A percentile compares a stretch with the other conserved stretches of the same genome.
phyloP scores from a whole-genome alignment of 2,888 invertebrate species.

The Sabatieria punctata region DNA sequence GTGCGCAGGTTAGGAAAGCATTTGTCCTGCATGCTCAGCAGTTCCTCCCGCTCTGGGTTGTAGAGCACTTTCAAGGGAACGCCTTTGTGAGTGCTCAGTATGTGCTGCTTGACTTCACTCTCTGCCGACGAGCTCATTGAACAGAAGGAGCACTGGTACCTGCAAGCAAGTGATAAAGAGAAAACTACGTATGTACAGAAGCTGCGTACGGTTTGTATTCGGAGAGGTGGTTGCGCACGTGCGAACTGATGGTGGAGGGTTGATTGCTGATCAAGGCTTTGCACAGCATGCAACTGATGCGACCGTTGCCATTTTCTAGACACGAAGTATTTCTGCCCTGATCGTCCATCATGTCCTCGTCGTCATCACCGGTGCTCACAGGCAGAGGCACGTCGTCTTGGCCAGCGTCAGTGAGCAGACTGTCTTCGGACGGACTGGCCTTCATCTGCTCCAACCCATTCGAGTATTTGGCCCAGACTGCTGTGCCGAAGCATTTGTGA shows the following conservation, averaged over 20 bases:
- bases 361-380: too few relatives aligned
- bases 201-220: slow-evolving; percentile 5
- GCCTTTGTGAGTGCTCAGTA: not conserved
- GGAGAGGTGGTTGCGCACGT: slow-evolving; percentile 2
- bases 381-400: too few relatives aligned
- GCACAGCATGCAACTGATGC: not conserved
- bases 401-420: too few relatives aligned
- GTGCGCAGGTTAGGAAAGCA: not conserved
- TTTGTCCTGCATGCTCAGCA: not conserved
- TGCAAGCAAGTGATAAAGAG: not conserved
- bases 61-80: not conserved
- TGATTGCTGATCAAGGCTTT: not conserved
- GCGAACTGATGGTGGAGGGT: not conserved
- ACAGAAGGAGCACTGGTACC: slow-evolving; percentile 7
- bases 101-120: slow-evolving; percentile 6
- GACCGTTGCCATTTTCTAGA: not conserved
- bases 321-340: not conserved
- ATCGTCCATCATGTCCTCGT: not conserved
- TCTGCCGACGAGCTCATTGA: not conserved
- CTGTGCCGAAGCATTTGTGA: not conserved
- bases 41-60: not conserved
- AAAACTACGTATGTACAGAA: not conserved
- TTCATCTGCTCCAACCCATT: not conserved
- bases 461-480: not conserved
- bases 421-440: too few relatives aligned